Evolutionary conservation across 2,113 vertebrate species (phyloP).

Genomic region (Todiramphus chloris): DNA sequence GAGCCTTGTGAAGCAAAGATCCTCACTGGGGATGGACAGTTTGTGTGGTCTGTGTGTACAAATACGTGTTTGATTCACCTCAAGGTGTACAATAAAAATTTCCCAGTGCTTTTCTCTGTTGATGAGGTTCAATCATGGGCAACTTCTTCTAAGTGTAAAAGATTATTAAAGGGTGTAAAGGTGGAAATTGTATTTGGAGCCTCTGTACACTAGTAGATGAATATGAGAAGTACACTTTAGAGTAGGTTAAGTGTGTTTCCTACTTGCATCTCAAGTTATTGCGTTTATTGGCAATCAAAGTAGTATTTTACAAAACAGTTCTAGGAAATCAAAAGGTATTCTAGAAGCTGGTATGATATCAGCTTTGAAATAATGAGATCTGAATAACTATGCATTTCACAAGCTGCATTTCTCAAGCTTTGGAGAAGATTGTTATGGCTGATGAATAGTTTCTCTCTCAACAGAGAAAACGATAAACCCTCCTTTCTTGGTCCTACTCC

Average conservation of each 20-base stretch:
- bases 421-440: conserved; percentile 5
- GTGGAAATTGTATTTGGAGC: not conserved
- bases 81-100: not conserved
- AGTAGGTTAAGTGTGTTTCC: not conserved
- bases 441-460: not conserved
- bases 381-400: not conserved
- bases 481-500: not conserved
- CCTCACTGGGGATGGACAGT: not conserved
- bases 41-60: not conserved
- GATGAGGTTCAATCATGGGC: not conserved
- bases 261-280: not conserved
- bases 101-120: not conserved
- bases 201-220: not conserved
- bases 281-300: not conserved
- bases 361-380: not conserved
- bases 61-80: not conserved
- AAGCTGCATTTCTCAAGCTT: not conserved
- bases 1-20: not conserved
- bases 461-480: not conserved
- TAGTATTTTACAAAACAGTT: not conserved
- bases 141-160: not conserved
- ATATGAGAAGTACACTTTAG: not conserved
- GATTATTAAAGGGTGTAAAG: rapidly evolving
- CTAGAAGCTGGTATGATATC: not conserved
- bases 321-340: not conserved